Conservation (phyloP, 2,113 vertebrate species). For the Pontoporia blainvillei region DNA sequence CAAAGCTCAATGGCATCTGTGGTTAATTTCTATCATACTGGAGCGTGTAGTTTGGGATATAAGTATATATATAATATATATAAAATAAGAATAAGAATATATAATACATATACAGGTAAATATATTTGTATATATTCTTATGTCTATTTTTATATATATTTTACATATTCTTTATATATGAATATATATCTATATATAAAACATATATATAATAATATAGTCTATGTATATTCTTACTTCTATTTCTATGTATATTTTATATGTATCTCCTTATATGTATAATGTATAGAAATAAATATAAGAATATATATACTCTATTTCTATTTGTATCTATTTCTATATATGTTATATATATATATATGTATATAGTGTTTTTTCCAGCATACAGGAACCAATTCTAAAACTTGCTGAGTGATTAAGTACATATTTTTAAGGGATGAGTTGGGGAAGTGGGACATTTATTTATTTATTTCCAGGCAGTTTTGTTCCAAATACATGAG, state of each 20-base stretch:
- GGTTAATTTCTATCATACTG: rapidly evolving
- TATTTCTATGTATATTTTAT: background rate
- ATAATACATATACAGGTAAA: background rate
- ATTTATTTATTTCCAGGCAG: background rate
- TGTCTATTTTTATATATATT: background rate
- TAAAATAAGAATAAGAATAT: background rate
- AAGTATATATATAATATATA: background rate
- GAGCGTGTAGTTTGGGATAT: rapidly evolving
- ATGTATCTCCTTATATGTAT: background rate
- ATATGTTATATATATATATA: no score
- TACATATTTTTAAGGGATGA: background rate
- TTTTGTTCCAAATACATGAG: background rate
- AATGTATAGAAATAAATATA: background rate
- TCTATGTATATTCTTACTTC: background rate
- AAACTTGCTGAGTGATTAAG: background rate
- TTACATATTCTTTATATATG: background rate
- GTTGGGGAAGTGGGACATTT: background rate
- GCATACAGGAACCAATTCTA: background rate
- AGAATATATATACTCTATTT: background rate
- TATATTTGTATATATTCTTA: background rate
- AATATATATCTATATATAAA: background rate
- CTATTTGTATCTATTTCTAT: background rate
- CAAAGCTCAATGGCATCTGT: background rate
- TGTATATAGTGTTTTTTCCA: no score
- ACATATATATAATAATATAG: background rate